A percentile compares a stretch with the other conserved stretches of the same genome.
Conservation (phyloP, 2,113 vertebrate species). For the Apaloderma vittatum region DNA sequence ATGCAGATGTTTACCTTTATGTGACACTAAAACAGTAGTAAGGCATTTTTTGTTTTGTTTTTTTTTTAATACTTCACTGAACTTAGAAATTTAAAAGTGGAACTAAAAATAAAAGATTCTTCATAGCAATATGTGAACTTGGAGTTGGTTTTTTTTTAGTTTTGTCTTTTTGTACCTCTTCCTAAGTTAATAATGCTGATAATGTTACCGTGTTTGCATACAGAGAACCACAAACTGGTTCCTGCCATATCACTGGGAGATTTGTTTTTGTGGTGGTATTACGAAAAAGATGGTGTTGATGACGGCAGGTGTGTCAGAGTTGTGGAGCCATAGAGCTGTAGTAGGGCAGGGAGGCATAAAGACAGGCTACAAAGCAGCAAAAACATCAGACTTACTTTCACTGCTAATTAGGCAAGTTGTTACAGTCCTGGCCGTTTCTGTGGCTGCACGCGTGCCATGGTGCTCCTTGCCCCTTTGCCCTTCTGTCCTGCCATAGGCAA, state of each 20-base stretch:
- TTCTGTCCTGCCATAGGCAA: rapidly evolving
- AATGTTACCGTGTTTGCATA: background rate
- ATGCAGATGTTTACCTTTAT: background rate
- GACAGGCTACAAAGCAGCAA: background rate
- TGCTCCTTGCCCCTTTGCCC: background rate
- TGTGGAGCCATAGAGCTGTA: background rate
- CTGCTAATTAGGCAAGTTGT: background rate
- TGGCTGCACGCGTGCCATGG: background rate
- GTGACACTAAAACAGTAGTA: background rate
- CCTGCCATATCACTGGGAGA: background rate
- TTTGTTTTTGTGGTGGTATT: background rate
- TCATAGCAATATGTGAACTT: background rate
- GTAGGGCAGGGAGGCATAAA: background rate
- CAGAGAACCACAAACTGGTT: background rate
- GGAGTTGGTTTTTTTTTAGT: background rate
- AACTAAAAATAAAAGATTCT: background rate
- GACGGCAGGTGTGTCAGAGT: background rate
- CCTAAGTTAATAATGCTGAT: background rate
- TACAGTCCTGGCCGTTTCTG: background rate
- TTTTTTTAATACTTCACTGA: background rate
- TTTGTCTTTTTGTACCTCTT: background rate
- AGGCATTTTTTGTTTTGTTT: background rate
- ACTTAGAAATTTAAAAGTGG: background rate
- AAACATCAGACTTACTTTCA: background rate
- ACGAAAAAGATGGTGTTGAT: background rate